phyloP scores from a whole-genome alignment of 2,113 vertebrate species.

The Oryzias javanicus region DNA sequence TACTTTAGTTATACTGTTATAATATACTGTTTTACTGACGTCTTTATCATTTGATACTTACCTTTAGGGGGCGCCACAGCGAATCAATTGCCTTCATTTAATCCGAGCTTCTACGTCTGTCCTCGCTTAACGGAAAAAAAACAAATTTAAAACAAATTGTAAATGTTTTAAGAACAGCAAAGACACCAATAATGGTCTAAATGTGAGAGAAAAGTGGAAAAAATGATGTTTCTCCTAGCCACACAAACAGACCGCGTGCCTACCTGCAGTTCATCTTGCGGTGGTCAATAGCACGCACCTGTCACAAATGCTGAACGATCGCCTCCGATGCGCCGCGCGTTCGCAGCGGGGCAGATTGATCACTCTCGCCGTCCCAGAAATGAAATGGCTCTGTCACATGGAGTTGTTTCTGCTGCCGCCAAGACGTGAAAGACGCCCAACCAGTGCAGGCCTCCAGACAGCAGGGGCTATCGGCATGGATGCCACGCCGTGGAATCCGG shows the following conservation, averaged over 20 bases:
- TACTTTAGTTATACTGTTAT: no score
- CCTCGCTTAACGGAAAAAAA: no score
- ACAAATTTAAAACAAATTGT: no score
- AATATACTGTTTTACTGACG: no score
- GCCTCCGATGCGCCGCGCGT: constrained; percentile 23
- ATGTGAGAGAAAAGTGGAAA: not conserved
- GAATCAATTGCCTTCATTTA: no score
- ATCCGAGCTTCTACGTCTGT: no score
- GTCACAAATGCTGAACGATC: constrained; percentile 61
- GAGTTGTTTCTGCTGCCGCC: constrained; percentile 51
- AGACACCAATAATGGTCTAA: no score
- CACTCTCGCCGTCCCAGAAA: constrained; percentile 61
- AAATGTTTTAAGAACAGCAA: no score
- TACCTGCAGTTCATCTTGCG: constrained; percentile 41
- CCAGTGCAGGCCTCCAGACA: constrained; percentile 37
- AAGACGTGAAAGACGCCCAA: constrained; percentile 7
- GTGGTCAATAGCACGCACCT: constrained; percentile 60
- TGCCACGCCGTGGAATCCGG: constrained; percentile 21
- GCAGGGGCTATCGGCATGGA: constrained; percentile 35
- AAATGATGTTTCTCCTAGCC: not conserved
- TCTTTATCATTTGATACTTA: no score
- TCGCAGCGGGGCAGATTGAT: constrained; percentile 60
- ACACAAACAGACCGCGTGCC: constrained; percentile 3
- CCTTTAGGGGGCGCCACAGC: no score
- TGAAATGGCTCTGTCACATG: constrained; percentile 59